Conservation (phyloP, 2,888 invertebrate genomes). For the Nephrotoma appendiculata region DNA sequence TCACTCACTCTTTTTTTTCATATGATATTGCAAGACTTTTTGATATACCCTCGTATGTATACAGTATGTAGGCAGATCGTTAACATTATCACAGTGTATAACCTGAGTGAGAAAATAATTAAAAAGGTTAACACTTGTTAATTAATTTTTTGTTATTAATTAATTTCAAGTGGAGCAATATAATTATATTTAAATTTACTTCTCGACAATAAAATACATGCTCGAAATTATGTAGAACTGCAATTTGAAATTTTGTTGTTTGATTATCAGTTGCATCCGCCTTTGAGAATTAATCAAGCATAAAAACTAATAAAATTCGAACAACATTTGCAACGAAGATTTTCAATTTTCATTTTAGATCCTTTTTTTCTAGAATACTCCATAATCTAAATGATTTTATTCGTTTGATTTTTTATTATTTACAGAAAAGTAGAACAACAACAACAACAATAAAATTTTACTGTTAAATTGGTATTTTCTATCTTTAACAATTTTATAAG, state of each 20-base stretch:
- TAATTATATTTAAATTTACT: too few species aligned
- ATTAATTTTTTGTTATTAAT: too few species aligned
- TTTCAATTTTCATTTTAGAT: neutral
- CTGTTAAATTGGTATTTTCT: neutral
- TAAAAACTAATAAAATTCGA: neutral
- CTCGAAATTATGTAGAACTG: neutral
- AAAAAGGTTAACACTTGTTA: too few species aligned
- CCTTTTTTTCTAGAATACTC: neutral
- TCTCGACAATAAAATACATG: too few species aligned
- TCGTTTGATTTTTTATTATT: neutral
- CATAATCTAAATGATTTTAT: neutral
- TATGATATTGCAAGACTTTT: too few species aligned
- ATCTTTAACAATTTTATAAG: neutral
- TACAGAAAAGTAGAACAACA: neutral
- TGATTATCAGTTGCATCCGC: neutral
- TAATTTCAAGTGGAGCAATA: too few species aligned
- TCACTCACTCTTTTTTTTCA: too few species aligned
- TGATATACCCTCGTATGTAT: too few species aligned
- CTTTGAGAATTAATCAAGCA: neutral
- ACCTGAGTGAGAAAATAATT: too few species aligned
- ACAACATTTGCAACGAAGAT: neutral
- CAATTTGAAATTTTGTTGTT: neutral
- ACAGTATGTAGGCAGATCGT: too few species aligned
- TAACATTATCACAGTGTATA: too few species aligned
- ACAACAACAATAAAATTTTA: neutral